These are phyloP conservation scores for Oscheius sp. DNA, from an alignment of 2,888 invertebrate species.

Conservation along the genomic window DNA sequence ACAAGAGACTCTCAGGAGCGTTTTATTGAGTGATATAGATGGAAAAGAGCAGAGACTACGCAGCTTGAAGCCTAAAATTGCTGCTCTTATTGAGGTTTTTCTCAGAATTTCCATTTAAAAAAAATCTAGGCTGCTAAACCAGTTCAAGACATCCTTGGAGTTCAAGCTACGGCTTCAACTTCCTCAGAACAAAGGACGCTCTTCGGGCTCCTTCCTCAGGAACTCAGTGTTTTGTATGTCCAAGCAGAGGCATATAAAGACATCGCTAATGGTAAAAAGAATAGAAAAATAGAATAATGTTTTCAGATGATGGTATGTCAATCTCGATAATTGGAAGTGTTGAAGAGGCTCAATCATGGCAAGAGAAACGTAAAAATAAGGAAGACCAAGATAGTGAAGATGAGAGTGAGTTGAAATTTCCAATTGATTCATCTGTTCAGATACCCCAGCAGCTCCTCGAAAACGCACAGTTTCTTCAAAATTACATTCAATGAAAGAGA, in stretches of 20 bases:
- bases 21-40: slow-evolving; percentile 58
- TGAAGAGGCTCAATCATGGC: slow-evolving; percentile 9
- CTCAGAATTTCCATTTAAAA: not conserved
- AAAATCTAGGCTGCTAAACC: slow-evolving; percentile 40
- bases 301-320: not conserved
- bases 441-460: not conserved
- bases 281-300: not conserved
- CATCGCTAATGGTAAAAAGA: slow-evolving; percentile 37
- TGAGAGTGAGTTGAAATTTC: not conserved
- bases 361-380: not conserved
- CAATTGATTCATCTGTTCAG: not conserved
- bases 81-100: slow-evolving; percentile 31
- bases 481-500: not conserved
- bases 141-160: slow-evolving; percentile 46
- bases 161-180: slow-evolving; percentile 19
- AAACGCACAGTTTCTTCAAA: not conserved
- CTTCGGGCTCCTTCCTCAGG: slow-evolving; percentile 38
- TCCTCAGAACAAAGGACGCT: slow-evolving; percentile 32
- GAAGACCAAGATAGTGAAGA: slow-evolving; percentile 2
- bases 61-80: slow-evolving; percentile 44
- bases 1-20: slow-evolving; percentile 53
- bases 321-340: not conserved
- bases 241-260: slow-evolving; percentile 51
- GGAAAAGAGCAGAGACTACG: slow-evolving; percentile 56
- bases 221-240: slow-evolving; percentile 39